Conservation (phyloP, 1,140 invertebrate species). For the Odontomachus brunneus region DNA sequence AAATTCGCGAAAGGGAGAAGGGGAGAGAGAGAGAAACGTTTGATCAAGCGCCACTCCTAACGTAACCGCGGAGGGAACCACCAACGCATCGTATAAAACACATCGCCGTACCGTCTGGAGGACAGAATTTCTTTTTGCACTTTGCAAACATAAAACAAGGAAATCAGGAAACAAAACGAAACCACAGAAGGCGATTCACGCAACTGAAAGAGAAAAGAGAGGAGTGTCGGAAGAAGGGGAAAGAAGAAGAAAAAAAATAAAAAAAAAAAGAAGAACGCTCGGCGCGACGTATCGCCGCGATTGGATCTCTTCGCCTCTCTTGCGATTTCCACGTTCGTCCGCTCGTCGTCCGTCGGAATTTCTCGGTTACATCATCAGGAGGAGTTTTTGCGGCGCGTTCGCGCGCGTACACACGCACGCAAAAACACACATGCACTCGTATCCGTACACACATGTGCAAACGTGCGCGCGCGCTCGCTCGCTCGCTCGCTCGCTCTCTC, state of each 20-base stretch:
- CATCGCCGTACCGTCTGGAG: neutral
- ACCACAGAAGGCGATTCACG: too few relatives aligned
- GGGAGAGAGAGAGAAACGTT: neutral
- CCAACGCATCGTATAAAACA: neutral
- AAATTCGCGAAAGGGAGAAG: neutral
- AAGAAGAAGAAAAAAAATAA: too few relatives aligned
- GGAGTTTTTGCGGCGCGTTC: slow-evolving; percentile 61
- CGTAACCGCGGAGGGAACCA: slow-evolving; percentile 14
- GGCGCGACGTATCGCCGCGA: slow-evolving; percentile 48
- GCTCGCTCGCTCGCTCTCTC: slow-evolving; percentile 1
- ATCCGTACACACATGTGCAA: too few relatives aligned
- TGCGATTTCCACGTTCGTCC: slow-evolving; percentile 48
- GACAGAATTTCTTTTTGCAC: neutral
- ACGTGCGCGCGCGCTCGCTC: slow-evolving; percentile 38
- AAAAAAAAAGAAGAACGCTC: slow-evolving; percentile 14
- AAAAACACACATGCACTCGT: slow-evolving; percentile 10
- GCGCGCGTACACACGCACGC: slow-evolving; percentile 2
- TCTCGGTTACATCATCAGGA: slow-evolving; percentile 71
- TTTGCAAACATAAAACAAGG: neutral
- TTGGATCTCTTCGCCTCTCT: slow-evolving; percentile 39
- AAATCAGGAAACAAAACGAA: too few relatives aligned
- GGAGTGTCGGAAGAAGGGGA: too few relatives aligned
- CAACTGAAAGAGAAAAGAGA: too few relatives aligned
- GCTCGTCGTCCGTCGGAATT: slow-evolving; percentile 60
- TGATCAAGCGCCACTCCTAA: neutral